These are phyloP conservation scores for Eugnorisma glareosa DNA, from an alignment of 2,888 invertebrate genomes.

Conservation along the genomic window DNA sequence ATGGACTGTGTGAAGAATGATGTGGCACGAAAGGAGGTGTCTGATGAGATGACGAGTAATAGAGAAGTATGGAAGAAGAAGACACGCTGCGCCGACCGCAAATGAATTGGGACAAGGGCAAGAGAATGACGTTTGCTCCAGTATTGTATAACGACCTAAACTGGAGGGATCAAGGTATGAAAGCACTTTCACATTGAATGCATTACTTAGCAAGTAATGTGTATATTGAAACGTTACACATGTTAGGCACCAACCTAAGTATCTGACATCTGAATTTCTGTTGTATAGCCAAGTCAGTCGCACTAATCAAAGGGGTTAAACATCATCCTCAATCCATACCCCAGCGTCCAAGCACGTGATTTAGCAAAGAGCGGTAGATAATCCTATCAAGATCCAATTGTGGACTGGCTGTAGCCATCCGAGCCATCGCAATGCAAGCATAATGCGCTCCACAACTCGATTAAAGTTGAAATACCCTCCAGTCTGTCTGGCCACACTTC, in stretches of 20 bases:
- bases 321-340: background rate
- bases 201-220: background rate
- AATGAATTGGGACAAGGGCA: too few relatives aligned
- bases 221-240: background rate
- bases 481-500: slow-evolving; percentile 60
- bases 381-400: slow-evolving; percentile 76
- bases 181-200: too few relatives aligned
- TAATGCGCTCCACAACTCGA: slow-evolving; percentile 78
- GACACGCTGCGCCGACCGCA: too few relatives aligned
- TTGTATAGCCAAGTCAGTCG: background rate
- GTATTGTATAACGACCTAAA: too few relatives aligned
- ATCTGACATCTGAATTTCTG: background rate
- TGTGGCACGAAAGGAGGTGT: too few relatives aligned
- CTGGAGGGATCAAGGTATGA: too few relatives aligned
- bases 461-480: slow-evolving; percentile 77
- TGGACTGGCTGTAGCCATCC: slow-evolving; percentile 63
- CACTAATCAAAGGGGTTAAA: slow-evolving; percentile 1
- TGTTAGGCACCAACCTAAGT: background rate
- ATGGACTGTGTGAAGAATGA: too few relatives aligned
- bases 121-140: too few relatives aligned
- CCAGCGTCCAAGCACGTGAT: slow-evolving; percentile 69
- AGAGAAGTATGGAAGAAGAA: too few relatives aligned
- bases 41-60: too few relatives aligned
- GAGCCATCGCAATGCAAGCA: slow-evolving; percentile 75
- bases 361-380: slow-evolving; percentile 76